Base-by-base conservation (phyloP, 2,113 vertebrate species). In the Ascaphus truei region DNA sequence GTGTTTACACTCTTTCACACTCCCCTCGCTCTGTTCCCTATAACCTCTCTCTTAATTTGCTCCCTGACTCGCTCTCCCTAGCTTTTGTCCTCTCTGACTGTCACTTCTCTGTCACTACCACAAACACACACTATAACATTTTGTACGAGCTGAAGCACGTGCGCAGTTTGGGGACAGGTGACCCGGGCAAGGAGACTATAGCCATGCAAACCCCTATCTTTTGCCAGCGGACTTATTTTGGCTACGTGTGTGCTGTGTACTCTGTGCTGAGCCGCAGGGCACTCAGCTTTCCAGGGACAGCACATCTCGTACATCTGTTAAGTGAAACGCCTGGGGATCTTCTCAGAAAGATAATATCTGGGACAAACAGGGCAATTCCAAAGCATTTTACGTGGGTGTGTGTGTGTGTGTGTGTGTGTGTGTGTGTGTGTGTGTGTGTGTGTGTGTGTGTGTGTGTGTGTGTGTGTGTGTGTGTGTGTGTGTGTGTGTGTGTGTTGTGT, bases 271-370 rank as follows among this genome's bases (percentile, higher is more conserved):
- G 63, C 36, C 39, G 52, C 6, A 56, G 37, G 51, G 36, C 3
- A 12, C 15, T 8, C 7, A 4, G 26, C 11, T 29, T 20, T n/a
- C n/a, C n/a, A n/a, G n/a, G n/a, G n/a, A n/a, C n/a, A 41, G 20
- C 37, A 31, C 3, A 56, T 56, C 7, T 22, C 26, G 29, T 29
- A 56, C 62, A 29, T 29, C 51, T 31, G 26, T 20, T 45, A n/a
- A 22, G 15, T 30, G 31, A 30, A 31, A n/a, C 27, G 34, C 63
- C 26, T 23, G 12, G 51, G 36, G 63, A 36, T 55, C 9, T 66
- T 66, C 63, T 31, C 51, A 66, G 31, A 11, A 13, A 11, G 26
- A 55, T 66, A 55, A 22, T 43, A 56, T 66, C 50, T 56, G 3
- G 29, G 20, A n/a, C 43, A 22, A n/a, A 25, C 30, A 30, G 15